Conservation (phyloP, 2,797 vertebrate species). For the Myiotriccus ornatus region DNA sequence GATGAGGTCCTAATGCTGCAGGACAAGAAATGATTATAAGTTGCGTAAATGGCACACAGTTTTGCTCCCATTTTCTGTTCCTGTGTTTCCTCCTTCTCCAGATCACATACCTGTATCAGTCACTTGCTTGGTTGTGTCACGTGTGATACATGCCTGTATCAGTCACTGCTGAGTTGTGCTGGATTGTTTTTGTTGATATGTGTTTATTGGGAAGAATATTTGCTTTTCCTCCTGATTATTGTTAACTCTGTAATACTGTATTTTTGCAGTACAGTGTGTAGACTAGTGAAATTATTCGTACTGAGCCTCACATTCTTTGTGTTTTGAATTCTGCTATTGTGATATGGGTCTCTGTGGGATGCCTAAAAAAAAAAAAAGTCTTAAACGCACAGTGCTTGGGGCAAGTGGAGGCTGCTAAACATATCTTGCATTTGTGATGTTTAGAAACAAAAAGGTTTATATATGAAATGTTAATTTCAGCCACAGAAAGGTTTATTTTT, state of each 20-base stretch:
- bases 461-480: not conserved
- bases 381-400: accelerated
- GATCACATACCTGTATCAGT: accelerated
- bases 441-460: not conserved
- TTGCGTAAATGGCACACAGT: not conserved
- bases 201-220: not conserved
- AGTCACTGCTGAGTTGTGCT: not conserved
- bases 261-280: not conserved
- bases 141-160: accelerated
- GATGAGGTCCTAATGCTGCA: not conserved
- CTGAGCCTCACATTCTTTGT: not conserved
- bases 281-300: not conserved
- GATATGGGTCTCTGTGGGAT: not conserved
- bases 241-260: not conserved
- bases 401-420: not conserved
- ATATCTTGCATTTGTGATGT: not conserved
- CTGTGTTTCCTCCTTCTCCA: not conserved
- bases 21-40: not conserved
- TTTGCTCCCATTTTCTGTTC: not conserved
- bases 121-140: not conserved
- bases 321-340: not conserved
- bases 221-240: not conserved
- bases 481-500: not conserved
- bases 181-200: not conserved
- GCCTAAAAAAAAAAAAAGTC: not conserved